phyloP scores from a whole-genome alignment of 1,140 invertebrate genomes.

The Leguminivora glycinivorella region DNA sequence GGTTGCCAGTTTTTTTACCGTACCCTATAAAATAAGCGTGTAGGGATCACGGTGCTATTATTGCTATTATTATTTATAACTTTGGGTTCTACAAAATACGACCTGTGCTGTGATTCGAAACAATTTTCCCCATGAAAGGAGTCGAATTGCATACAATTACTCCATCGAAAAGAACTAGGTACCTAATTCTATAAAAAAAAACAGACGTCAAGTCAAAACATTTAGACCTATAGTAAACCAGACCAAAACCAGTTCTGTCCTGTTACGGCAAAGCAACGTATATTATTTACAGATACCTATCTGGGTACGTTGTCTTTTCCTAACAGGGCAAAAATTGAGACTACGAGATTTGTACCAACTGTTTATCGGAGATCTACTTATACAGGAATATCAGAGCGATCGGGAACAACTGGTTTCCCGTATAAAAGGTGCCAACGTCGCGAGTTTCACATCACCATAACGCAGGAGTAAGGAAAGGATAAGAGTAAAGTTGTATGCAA shows the following conservation, averaged over 20 bases:
- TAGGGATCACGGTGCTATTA: neutral
- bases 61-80: neutral
- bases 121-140: too few relatives aligned
- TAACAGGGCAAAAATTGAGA: neutral
- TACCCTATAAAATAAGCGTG: neutral
- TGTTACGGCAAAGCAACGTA: too few relatives aligned
- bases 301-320: too few relatives aligned
- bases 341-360: neutral
- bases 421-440: slow-evolving; percentile 3
- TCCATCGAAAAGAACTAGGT: too few relatives aligned
- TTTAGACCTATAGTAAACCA: neutral
- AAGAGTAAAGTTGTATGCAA: neutral
- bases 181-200: too few relatives aligned
- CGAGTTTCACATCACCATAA: slow-evolving; percentile 9
- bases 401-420: neutral
- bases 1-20: slow-evolving; percentile 11
- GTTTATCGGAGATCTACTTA: slow-evolving; percentile 1
- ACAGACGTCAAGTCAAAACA: too few relatives aligned
- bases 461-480: neutral
- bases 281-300: too few relatives aligned
- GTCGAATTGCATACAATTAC: too few relatives aligned
- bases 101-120: neutral
- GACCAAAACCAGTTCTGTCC: neutral
- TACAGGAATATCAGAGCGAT: neutral
- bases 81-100: too few relatives aligned